These are phyloP conservation scores for Cheirogaleus medius DNA, from an alignment of 2,113 vertebrate species.

Conservation along the genomic window DNA sequence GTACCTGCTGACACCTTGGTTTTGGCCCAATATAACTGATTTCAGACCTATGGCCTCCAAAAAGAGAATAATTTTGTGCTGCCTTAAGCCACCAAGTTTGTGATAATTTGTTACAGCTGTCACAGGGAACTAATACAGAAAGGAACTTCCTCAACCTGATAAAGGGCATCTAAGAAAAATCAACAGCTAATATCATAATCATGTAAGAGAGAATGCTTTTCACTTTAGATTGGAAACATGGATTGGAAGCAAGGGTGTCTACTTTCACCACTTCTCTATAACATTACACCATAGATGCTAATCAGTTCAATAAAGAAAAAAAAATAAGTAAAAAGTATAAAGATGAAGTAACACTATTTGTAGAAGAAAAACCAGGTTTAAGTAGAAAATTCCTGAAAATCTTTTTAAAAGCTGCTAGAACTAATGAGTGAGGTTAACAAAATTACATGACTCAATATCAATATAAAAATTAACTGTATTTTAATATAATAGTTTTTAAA, in stretches of 20 bases:
- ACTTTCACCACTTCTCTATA: neutral
- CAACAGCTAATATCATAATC: neutral
- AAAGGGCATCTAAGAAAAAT: neutral
- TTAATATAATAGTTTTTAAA: neutral
- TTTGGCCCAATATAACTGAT: neutral
- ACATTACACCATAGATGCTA: neutral
- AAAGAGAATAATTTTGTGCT: neutral
- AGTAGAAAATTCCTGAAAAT: neutral
- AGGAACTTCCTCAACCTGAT: neutral
- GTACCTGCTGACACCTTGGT: neutral
- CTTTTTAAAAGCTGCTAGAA: neutral
- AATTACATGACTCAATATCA: neutral
- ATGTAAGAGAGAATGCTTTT: neutral
- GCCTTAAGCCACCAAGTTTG: neutral
- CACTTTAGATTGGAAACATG: neutral
- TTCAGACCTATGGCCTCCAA: neutral
- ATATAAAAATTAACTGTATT: neutral
- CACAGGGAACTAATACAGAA: neutral
- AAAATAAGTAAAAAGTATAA: neutral
- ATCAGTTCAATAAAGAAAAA: neutral
- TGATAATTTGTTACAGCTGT: neutral
- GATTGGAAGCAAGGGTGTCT: neutral
- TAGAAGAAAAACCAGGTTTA: neutral
- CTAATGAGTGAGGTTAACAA: neutral
- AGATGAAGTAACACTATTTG: neutral